Evolutionary conservation across 2,888 invertebrate species (phyloP), one percentile per base, ranked within the genome.

Genomic region (Erebia aethiops): DNA sequence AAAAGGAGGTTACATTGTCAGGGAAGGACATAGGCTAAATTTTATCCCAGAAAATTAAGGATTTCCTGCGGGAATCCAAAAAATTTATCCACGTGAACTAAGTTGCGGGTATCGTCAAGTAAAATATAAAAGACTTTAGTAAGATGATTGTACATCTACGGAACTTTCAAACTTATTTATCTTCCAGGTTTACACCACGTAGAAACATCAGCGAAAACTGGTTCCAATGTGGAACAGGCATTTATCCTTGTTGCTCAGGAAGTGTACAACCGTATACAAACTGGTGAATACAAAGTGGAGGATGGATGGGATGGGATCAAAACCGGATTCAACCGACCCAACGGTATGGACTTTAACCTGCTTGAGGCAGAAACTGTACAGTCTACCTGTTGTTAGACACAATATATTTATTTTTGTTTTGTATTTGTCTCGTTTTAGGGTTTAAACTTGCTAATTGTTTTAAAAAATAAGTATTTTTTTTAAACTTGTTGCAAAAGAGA

Each of bases 271-370:
- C 95, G 98, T 85, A 97, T 99, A 81, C 96, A 97, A 82, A 96
- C 96, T 14, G 98, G 98, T 16, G 98, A 98, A 91, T 98, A 99
- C 84, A 97, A 97, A 87, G 95, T 98, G 1, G 98, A 98, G 84
- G 98, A 98, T 76, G 99, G 98, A 14, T 99, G 99, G 98, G 99
- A 99, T 83, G 99, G 99, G 7, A 98, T 99, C 69, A 99, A 99
- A 89, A 97, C 97, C 49, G 99, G 99, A 41, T 98, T 97, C 89
- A 95, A 96, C 77, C 91, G 97, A 78, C 97, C 97, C 35, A 96
- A 96, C 76, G 97, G 96, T 74, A 93, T 97, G 87, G 97, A 97
- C 89, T 97, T 96, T 84, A 97, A 97, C 91, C 94, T 98, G 75
- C 95, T 97, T 61, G 98, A 98, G 89, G 98, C 97, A 0, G 98